Evolutionary conservation across 2,797 vertebrate genomes (phyloP), one percentile per base, ranked within the genome.

Genomic region (Acanthis flammea): DNA sequence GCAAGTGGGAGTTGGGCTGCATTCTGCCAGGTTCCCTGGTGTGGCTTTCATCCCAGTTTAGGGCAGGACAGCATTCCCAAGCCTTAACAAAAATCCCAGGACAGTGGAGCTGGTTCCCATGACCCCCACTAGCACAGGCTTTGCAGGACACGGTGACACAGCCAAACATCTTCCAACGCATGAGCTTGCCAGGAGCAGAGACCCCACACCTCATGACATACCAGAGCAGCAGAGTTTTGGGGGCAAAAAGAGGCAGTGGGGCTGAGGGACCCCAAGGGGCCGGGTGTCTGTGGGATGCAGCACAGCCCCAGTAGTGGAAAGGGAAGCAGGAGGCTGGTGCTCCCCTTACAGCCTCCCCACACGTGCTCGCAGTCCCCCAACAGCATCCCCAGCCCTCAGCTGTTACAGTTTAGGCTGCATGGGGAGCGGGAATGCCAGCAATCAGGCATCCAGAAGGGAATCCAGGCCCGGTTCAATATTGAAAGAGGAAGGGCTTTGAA

Each of bases 401-500:
- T 95, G 82, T 85, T 95, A 79, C 54, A 76, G 90, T 92, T 95
- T 95, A 95, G 92, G 63, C 57, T 82, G 89, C 19, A 31, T 47
- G 60, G 68, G 61, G 90, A 92, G 86, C 0, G 4, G 58, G 89
- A 76, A 71, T 90, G 94, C 94, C 95, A 95, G 91, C 92, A 96
- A 95, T 95, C 95, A 91, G 92, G 94, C 93, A 88, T 95, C 73
- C 96, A 95, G 91, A 94, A 95, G 88, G 89, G 91, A 87, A 95
- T 95, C 79, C 89, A 93, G 84, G 85, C 94, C 84, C 1, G 1
- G 73, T 68, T 89, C 90, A 95, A 94, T 92, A 93, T 94, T 92
- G 93, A 95, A 95, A 96, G 92, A 95, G 93, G 91, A 83, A 94
- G 93, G 90, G 55, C 92, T 96, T 95, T 95, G 94, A 96, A 95